Conservation (phyloP, 2,113 vertebrate genomes). For the Ramphastos sulfuratus region DNA sequence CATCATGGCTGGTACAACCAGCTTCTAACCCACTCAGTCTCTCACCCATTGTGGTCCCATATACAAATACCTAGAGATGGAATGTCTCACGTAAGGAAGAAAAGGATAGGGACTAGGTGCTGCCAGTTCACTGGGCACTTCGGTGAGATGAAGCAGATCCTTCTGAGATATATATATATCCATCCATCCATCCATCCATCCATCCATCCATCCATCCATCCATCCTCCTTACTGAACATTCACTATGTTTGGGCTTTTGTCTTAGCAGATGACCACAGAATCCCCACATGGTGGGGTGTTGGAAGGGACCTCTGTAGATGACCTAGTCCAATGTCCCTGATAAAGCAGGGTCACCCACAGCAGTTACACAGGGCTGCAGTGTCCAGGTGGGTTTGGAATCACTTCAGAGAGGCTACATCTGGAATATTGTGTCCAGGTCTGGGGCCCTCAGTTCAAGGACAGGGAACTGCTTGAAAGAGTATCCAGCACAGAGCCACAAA, state of each 20-base stretch:
- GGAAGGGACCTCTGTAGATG: background rate
- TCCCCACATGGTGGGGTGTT: background rate
- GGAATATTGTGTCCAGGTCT: no score
- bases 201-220: background rate
- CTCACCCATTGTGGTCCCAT: background rate
- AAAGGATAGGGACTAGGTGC: background rate
- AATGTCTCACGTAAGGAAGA: background rate
- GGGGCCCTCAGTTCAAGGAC: no score
- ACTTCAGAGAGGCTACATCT: no score
- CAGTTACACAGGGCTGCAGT: no score
- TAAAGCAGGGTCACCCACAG: no score
- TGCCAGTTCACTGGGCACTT: no score
- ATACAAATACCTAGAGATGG: background rate
- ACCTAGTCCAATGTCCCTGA: background rate
- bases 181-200: background rate
- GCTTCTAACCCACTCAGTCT: no score
- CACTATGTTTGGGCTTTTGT: background rate
- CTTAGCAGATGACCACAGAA: background rate
- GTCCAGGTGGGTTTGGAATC: no score
- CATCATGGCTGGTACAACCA: no score
- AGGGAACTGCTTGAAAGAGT: no score
- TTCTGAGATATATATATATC: background rate
- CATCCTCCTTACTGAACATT: background rate
- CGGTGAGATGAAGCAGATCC: background rate
- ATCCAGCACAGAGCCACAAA: no score